Evolutionary conservation across 2,888 invertebrate species (phyloP).

Genomic region (Ornithoptera alexandrae): DNA sequence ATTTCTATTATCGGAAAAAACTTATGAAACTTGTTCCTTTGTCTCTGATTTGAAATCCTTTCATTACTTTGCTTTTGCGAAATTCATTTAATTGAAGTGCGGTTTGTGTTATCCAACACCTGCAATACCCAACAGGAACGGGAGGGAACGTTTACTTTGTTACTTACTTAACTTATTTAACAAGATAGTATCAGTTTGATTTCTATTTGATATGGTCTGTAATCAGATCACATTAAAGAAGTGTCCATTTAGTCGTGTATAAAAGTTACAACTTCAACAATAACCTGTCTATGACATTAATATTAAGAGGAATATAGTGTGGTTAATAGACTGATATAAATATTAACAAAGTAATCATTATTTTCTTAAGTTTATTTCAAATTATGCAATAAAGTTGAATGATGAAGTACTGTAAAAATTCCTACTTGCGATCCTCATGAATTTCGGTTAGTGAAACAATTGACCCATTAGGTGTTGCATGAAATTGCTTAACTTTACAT

Average conservation of each 20-base stretch:
- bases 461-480: constrained; percentile 12
- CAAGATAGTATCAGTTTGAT: background rate
- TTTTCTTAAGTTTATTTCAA: background rate
- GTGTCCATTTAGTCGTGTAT: no score
- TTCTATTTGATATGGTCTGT: no score
- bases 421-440: background rate
- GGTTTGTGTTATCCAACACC: background rate
- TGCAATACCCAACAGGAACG: background rate
- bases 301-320: background rate
- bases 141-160: background rate
- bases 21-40: constrained; percentile 1
- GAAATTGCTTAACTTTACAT: constrained; percentile 14
- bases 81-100: constrained; percentile 3
- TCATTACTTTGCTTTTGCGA: constrained; percentile 3
- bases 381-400: no score
- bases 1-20: background rate
- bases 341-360: background rate
- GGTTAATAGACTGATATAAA: background rate
- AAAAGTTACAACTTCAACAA: no score
- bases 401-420: no score
- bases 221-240: no score
- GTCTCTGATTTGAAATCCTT: background rate
- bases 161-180: background rate
- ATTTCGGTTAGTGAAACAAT: constrained; percentile 10
- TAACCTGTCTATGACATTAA: no score